These are phyloP conservation scores for Nipponia nippon DNA, from an alignment of 2,113 vertebrate genomes.

Conservation along the genomic window DNA sequence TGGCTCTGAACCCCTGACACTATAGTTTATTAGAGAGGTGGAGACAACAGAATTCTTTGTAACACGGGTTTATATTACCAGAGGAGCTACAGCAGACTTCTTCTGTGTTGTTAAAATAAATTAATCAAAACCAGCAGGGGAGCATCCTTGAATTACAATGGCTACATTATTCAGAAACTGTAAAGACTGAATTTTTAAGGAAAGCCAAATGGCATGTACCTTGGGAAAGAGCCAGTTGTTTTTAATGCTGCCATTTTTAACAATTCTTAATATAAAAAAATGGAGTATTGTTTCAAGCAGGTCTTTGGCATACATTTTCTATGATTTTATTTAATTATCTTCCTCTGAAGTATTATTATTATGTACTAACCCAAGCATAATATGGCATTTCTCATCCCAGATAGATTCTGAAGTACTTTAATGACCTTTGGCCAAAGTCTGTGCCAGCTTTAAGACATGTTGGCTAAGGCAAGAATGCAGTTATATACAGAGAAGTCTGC, in stretches of 20 bases:
- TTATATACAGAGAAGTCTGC: neutral
- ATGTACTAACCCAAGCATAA: neutral
- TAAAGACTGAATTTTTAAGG: constrained; percentile 34
- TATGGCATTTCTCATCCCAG: neutral
- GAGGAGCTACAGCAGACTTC: constrained; percentile 15
- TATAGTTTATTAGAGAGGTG: neutral
- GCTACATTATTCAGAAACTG: constrained; percentile 37
- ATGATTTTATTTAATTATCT: neutral
- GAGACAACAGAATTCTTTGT: constrained; percentile 45
- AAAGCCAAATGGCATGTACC: constrained; percentile 1
- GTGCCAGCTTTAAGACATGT: neutral
- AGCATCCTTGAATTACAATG: constrained; percentile 32
- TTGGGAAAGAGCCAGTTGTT: neutral
- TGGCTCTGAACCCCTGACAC: neutral
- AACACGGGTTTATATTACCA: neutral
- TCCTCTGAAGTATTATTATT: neutral
- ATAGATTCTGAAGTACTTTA: neutral
- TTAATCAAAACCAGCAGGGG: constrained; percentile 51
- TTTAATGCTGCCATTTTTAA: constrained; percentile 29
- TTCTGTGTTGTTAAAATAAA: constrained; percentile 53
- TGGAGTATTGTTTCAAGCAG: neutral
- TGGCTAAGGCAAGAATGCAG: neutral
- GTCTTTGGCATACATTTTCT: neutral
- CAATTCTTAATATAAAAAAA: neutral
- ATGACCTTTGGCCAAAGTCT: neutral